Conservation (phyloP, 2,888 invertebrate genomes). For the Homarus gammarus region DNA sequence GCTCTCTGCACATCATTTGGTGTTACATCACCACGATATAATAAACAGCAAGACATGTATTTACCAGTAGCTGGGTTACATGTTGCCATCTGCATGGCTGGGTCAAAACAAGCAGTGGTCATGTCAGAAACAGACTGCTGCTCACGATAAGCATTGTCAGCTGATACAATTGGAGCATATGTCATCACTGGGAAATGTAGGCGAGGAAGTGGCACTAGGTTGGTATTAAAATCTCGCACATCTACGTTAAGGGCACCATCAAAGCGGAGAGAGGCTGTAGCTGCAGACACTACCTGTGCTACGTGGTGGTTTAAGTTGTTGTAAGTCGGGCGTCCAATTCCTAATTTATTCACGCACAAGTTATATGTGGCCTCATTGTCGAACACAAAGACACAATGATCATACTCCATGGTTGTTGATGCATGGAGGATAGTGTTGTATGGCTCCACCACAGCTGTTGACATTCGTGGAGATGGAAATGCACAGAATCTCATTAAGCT, state of each 20-base stretch:
- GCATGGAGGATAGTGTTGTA: conserved; percentile 98
- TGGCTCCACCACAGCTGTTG: conserved; percentile 88
- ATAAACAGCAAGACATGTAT: conserved; percentile 81
- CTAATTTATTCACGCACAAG: conserved; percentile 87
- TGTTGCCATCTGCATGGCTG: conserved; percentile 81
- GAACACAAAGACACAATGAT: conserved; percentile 81
- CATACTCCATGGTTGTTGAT: conserved; percentile 86
- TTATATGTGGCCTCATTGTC: conserved; percentile 85
- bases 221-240: conserved; percentile 79
- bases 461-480: conserved; percentile 93
- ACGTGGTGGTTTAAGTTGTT: conserved; percentile 82
- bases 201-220: conserved; percentile 81
- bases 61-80: conserved; percentile 79
- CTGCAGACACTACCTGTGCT: conserved; percentile 81
- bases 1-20: conserved; percentile 83
- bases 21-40: conserved; percentile 82
- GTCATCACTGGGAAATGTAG: conserved; percentile 81
- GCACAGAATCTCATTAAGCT: conserved; percentile 96
- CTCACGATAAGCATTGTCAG: conserved; percentile 77
- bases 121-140: conserved; percentile 79
- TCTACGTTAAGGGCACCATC: conserved; percentile 81
- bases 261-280: conserved; percentile 80
- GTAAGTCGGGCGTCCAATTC: conserved; percentile 89
- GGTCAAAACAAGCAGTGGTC: conserved; percentile 81
- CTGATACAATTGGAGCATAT: conserved; percentile 77